These are phyloP conservation scores for Lucilia cuprina DNA, from an alignment of 1,140 invertebrate species.

Conservation along the genomic window DNA sequence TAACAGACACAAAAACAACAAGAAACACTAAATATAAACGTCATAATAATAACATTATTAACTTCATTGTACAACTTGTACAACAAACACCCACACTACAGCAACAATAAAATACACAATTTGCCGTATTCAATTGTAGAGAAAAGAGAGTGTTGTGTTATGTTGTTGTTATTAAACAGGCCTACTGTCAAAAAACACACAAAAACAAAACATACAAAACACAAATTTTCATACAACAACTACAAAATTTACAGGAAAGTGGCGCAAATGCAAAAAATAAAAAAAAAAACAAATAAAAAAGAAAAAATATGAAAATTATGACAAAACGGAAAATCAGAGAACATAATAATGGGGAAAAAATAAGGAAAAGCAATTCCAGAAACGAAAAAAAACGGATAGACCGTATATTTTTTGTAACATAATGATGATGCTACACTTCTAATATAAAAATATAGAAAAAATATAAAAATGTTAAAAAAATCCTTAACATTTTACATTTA, in stretches of 20 bases:
- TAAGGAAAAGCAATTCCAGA: background rate
- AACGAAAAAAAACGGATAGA: background rate
- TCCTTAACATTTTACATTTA: background rate
- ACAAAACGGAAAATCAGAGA: slow-evolving; percentile 10
- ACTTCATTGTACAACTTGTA: background rate
- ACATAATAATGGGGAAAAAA: background rate
- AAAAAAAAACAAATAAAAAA: background rate
- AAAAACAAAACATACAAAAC: background rate
- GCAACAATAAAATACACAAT: background rate
- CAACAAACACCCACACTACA: slow-evolving; percentile 1
- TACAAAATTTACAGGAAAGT: background rate
- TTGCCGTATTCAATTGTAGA: background rate
- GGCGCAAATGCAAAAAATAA: background rate
- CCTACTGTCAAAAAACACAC: background rate
- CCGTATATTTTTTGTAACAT: background rate
- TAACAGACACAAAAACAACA: background rate
- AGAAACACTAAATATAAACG: background rate
- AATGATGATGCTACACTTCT: background rate
- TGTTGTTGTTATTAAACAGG: background rate
- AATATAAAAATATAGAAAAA: background rate
- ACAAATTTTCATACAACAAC: background rate
- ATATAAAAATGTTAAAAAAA: background rate
- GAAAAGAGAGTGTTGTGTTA: slow-evolving; percentile 16
- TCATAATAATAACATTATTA: background rate
- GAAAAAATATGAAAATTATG: background rate